Evolutionary conservation across 2,888 invertebrate genomes (phyloP).

Genomic region (Microctonus hyperodae): DNA sequence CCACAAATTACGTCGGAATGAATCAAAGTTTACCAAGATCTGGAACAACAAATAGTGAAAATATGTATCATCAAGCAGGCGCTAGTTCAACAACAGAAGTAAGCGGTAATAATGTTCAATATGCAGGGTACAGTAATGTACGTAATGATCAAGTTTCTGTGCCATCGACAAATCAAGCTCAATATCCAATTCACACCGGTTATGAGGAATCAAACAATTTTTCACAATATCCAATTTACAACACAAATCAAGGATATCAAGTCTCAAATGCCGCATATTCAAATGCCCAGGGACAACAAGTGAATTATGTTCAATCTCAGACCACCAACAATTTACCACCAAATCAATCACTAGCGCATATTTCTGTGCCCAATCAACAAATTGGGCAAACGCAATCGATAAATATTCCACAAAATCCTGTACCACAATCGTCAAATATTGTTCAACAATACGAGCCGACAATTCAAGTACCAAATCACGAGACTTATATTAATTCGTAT

Average conservation of each 20-base stretch:
- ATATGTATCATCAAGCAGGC: slow-evolving; percentile 44
- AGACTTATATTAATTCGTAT: background rate
- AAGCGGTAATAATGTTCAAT: slow-evolving; percentile 38
- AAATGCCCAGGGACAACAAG: slow-evolving; percentile 23
- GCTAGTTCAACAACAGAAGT: slow-evolving; percentile 39
- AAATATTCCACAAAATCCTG: slow-evolving; percentile 28
- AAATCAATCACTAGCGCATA: slow-evolving; percentile 21
- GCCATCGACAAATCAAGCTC: slow-evolving; percentile 28
- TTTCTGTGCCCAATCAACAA: slow-evolving; percentile 1
- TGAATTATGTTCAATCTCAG: slow-evolving; percentile 13
- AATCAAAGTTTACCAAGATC: slow-evolving; percentile 42
- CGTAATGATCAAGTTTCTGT: slow-evolving; percentile 24
- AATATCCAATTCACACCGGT: slow-evolving; percentile 20
- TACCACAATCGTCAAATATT: slow-evolving; percentile 23
- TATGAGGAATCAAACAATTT: slow-evolving; percentile 16
- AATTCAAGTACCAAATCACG: slow-evolving; percentile 30
- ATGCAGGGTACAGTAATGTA: slow-evolving; percentile 39
- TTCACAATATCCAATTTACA: slow-evolving; percentile 11
- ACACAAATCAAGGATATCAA: slow-evolving; percentile 23
- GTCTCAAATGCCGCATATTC: slow-evolving; percentile 25
- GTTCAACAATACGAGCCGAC: slow-evolving; percentile 28
- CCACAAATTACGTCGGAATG: slow-evolving; percentile 30
- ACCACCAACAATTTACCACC: slow-evolving; percentile 26
- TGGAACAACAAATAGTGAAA: slow-evolving; percentile 42
- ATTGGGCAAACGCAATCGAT: background rate